Conservation (phyloP, 37 sponge, comb jelly and placozoan genomes). For the Cliona cf. orientalis region DNA sequence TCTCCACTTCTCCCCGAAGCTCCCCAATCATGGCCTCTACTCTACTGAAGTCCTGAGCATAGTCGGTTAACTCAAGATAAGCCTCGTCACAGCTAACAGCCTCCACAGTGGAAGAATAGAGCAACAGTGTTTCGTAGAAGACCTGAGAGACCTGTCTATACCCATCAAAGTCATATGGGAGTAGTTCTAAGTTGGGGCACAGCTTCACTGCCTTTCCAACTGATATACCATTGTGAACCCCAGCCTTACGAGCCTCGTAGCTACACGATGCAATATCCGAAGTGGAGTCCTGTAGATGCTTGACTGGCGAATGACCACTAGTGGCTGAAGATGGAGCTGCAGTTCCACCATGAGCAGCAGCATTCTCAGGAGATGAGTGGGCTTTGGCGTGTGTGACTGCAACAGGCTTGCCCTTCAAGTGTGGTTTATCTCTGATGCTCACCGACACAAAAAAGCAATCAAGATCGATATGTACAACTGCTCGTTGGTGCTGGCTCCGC, state of each 20-base stretch:
- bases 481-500: slow-evolving; percentile 1
- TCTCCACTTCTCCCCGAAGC: slow-evolving; percentile 59
- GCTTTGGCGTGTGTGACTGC: slow-evolving; percentile 83
- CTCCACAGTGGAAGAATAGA: slow-evolving; percentile 65
- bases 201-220: slow-evolving; percentile 80
- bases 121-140: slow-evolving; percentile 74
- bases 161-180: slow-evolving; percentile 89
- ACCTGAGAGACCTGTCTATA: slow-evolving; percentile 74
- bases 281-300: slow-evolving; percentile 33
- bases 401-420: slow-evolving; percentile 82
- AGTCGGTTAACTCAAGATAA: slow-evolving; percentile 82
- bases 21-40: slow-evolving; percentile 46
- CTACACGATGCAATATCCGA: slow-evolving; percentile 93
- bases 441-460: slow-evolving; percentile 97
- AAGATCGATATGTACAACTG: slow-evolving; percentile 87
- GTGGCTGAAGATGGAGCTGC: neutral
- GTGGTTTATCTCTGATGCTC: slow-evolving; percentile 53
- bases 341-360: neutral
- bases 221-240: slow-evolving; percentile 90
- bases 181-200: slow-evolving; percentile 79
- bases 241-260: slow-evolving; percentile 83
- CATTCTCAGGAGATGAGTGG: neutral
- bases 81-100: slow-evolving; percentile 98
- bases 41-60: slow-evolving; percentile 28
- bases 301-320: neutral